These are phyloP conservation scores for Phenacoccus solenopsis DNA, from an alignment of 1,140 invertebrate species.

Conservation along the genomic window DNA sequence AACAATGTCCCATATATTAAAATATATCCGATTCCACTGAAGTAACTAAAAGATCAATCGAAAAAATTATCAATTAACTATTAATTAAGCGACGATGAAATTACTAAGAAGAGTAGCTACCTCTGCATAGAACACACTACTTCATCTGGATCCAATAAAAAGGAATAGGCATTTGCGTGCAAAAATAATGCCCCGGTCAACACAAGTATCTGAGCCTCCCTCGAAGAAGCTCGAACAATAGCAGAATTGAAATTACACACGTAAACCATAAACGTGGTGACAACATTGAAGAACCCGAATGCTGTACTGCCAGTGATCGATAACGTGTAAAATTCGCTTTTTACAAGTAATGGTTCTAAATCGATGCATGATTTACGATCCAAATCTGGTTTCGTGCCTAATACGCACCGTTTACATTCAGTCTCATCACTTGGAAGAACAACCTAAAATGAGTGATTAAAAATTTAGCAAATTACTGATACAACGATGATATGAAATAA, in stretches of 20 bases:
- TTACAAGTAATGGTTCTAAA: not conserved
- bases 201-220: not conserved
- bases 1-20: not conserved
- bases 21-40: not conserved
- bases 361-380: not conserved
- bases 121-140: not conserved
- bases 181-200: not conserved
- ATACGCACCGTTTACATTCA: not conserved
- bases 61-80: not conserved
- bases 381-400: not conserved
- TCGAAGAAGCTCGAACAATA: not conserved
- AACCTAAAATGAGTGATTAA: not conserved
- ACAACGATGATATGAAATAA: too few relatives aligned
- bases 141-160: slow-evolving; percentile 1
- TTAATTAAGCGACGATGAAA: not conserved
- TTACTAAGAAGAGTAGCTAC: not conserved
- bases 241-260: not conserved
- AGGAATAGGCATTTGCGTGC: not conserved
- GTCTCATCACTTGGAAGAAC: not conserved
- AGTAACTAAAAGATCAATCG: not conserved
- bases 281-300: not conserved
- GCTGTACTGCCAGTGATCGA: not conserved
- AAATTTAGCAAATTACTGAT: too few relatives aligned
- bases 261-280: not conserved
- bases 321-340: not conserved